Conservation (phyloP, 2,797 vertebrate genomes). For the Acanthornis magna region DNA sequence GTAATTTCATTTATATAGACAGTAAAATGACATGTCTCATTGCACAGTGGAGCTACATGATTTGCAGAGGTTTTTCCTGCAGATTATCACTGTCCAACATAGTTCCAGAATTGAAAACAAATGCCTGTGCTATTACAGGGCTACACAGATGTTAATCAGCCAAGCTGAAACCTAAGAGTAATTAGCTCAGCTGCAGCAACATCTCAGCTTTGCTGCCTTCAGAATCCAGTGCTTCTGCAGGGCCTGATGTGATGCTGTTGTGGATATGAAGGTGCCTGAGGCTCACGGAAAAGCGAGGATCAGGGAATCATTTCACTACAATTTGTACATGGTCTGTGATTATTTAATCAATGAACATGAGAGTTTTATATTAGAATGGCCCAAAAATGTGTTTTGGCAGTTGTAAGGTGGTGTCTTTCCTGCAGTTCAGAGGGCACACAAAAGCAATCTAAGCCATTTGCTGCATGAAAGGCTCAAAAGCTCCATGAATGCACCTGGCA, state of each 20-base stretch:
- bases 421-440: background rate
- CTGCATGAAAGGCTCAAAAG: background rate
- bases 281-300: background rate
- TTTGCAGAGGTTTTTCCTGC: background rate
- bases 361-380: background rate
- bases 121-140: background rate
- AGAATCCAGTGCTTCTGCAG: background rate
- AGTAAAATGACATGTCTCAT: background rate
- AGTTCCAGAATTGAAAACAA: background rate
- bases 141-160: background rate
- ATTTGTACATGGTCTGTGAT: background rate
- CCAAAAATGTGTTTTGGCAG: background rate
- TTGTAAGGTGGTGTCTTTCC: background rate
- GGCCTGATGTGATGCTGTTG: background rate
- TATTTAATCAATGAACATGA: background rate
- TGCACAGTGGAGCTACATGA: rapidly evolving
- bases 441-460: background rate
- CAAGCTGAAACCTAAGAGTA: background rate
- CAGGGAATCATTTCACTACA: background rate
- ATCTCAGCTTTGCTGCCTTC: background rate
- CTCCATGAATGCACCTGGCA: background rate
- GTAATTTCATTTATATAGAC: background rate
- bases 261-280: background rate
- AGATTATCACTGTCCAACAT: background rate
- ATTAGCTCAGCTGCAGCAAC: background rate